Percentiles rank a stretch among this genome's conserved stretches.
phyloP scores from a whole-genome alignment of 2,797 vertebrate species.

The Periparus ater region DNA sequence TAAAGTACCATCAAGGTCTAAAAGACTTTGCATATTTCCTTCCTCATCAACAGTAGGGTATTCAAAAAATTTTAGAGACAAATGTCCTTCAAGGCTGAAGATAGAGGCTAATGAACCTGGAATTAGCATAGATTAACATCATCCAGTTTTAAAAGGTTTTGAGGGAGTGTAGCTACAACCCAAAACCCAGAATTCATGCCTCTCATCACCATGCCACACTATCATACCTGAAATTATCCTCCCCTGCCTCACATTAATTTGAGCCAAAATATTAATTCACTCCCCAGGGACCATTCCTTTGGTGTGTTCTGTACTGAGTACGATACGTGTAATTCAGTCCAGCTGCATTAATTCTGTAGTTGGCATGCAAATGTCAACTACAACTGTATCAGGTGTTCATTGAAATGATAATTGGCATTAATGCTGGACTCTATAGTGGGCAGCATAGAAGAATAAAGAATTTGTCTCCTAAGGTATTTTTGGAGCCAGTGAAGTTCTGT shows the following conservation, averaged over 20 bases:
- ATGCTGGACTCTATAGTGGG: background rate
- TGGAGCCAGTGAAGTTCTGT: background rate
- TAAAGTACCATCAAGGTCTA: background rate
- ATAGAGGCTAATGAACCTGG: conserved; percentile 27
- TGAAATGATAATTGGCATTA: background rate
- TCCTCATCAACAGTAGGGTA: background rate
- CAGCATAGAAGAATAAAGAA: background rate
- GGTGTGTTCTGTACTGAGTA: background rate
- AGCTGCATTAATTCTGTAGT: background rate
- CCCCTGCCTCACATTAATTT: background rate
- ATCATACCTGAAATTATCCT: background rate
- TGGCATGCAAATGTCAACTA: background rate
- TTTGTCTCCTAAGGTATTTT: background rate
- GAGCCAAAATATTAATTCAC: conserved; percentile 1
- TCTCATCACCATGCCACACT: background rate
- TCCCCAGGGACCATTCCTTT: background rate
- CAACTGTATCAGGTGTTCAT: background rate
- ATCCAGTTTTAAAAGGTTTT: conserved; percentile 25
- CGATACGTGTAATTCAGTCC: background rate
- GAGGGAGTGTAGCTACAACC: background rate
- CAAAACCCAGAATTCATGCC: background rate
- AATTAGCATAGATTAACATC: conserved; percentile 44
- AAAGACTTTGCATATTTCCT: background rate
- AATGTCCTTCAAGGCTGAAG: conserved; percentile 30
- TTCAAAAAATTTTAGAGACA: background rate